phyloP scores from a whole-genome alignment of 2,888 invertebrate species.

The Campoplex nolae region DNA sequence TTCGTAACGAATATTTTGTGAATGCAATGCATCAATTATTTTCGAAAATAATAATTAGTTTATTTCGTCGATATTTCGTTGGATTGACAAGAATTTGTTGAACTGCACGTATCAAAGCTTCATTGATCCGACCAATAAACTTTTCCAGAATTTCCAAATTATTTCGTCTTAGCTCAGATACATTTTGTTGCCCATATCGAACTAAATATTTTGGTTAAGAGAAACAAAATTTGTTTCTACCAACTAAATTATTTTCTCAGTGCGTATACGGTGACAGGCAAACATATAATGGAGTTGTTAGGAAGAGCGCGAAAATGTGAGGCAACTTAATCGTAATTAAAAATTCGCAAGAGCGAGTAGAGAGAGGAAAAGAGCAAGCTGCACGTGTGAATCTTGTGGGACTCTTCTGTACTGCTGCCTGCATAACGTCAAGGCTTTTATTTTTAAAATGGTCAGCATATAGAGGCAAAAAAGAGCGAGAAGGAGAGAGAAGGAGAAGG shows the following conservation, averaged over 20 bases:
- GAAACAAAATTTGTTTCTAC: background rate
- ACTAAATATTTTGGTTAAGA: too few species aligned
- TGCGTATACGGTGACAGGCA: background rate
- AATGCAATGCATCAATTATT: too few species aligned
- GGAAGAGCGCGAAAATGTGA: constrained; percentile 41
- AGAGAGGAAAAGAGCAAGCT: constrained; percentile 5
- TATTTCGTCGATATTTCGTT: too few species aligned
- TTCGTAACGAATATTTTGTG: too few species aligned
- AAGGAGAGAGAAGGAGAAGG: constrained; percentile 24
- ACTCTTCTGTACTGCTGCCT: constrained; percentile 16
- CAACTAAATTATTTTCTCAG: too few species aligned
- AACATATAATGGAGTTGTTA: constrained; percentile 7
- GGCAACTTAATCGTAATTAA: constrained; percentile 59
- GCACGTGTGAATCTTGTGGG: constrained; percentile 17
- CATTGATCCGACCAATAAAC: too few species aligned
- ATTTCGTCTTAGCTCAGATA: too few species aligned
- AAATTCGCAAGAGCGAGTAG: constrained; percentile 9
- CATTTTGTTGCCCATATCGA: too few species aligned
- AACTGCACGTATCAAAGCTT: too few species aligned
- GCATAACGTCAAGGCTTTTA: constrained; percentile 34
- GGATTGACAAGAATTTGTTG: too few species aligned
- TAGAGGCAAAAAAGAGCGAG: background rate
- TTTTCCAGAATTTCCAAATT: too few species aligned
- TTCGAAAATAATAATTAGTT: too few species aligned
- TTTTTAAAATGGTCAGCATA: constrained; percentile 44